phyloP scores from a whole-genome alignment of 1,140 invertebrate genomes.

The Drosophila truncata region DNA sequence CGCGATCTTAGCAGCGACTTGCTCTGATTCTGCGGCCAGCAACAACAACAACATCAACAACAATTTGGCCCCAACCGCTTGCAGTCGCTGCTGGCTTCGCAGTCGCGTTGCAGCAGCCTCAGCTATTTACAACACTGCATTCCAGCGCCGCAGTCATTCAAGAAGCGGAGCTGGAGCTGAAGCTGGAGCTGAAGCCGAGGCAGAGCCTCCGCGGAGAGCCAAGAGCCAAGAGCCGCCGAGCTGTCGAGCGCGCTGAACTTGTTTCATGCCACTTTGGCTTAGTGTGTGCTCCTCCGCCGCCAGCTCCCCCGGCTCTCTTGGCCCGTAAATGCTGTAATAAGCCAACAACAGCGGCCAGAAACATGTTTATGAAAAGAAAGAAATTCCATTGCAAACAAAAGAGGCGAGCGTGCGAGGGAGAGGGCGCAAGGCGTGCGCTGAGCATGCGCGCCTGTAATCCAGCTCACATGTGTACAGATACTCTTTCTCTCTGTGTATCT shows the following conservation, averaged over 20 bases:
- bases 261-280: conserved; percentile 77
- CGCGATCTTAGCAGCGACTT: conserved; percentile 65
- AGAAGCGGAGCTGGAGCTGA: conserved; percentile 53
- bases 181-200: conserved; percentile 12
- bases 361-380: conserved; percentile 83
- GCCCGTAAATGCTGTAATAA: conserved; percentile 81
- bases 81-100: conserved; percentile 37
- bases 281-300: conserved; percentile 56
- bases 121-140: conserved; percentile 80
- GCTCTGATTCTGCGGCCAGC: conserved; percentile 72
- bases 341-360: conserved; percentile 64
- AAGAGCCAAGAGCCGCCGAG: conserved; percentile 4
- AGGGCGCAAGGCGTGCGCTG: conserved; percentile 47
- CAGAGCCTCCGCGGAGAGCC: conserved; percentile 13
- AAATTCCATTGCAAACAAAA: conserved; percentile 83
- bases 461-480: conserved; percentile 32
- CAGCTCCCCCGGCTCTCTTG: conserved; percentile 16
- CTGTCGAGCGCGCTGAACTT: conserved; percentile 64
- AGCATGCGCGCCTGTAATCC: conserved; percentile 69
- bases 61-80: conserved; percentile 58
- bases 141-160: conserved; percentile 78
- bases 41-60: conserved; percentile 47
- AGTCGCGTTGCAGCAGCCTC: conserved; percentile 32
- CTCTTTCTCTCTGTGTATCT: not conserved
- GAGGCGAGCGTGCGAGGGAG: conserved; percentile 47